Evolutionary conservation across 2,797 vertebrate genomes (phyloP).

Genomic region (Odontamblyopus lacepedii): DNA sequence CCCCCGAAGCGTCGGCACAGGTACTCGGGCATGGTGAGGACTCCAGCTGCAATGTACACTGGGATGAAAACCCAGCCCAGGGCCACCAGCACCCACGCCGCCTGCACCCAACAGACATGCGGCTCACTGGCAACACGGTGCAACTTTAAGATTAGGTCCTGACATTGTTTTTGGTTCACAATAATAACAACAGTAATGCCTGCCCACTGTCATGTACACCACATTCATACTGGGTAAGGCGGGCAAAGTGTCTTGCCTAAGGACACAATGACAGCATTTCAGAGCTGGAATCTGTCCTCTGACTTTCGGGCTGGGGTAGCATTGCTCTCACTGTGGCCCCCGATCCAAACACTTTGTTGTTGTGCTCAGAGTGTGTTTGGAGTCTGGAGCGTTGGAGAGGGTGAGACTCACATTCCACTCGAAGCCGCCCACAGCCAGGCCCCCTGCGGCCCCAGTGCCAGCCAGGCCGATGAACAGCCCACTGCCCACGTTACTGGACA

Average conservation of each 20-base stretch:
- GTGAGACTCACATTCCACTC: constrained; percentile 88
- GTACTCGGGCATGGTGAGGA: constrained; percentile 95
- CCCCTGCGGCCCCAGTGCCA: constrained; percentile 90
- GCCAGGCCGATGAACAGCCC: constrained; percentile 91
- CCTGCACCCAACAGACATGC: constrained; percentile 65
- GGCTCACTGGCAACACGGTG: no score
- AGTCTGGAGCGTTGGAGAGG: neutral
- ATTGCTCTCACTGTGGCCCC: neutral
- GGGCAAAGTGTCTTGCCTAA: no score
- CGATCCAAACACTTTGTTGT: neutral
- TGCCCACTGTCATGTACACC: no score
- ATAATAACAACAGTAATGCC: no score
- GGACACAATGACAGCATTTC: no score
- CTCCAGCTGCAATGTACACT: constrained; percentile 90
- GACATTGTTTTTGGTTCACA: no score
- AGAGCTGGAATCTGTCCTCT: no score
- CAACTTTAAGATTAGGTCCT: no score
- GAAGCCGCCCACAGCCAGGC: constrained; percentile 91
- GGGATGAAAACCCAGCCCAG: constrained; percentile 95
- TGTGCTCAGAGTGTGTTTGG: neutral
- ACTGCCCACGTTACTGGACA: constrained; percentile 97
- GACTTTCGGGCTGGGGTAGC: no score
- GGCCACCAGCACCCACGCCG: constrained; percentile 88
- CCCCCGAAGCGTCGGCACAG: constrained; percentile 92
- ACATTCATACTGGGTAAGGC: no score